These are phyloP conservation scores for Mus minutoides DNA, from an alignment of 2,797 vertebrate species.

Conservation along the genomic window DNA sequence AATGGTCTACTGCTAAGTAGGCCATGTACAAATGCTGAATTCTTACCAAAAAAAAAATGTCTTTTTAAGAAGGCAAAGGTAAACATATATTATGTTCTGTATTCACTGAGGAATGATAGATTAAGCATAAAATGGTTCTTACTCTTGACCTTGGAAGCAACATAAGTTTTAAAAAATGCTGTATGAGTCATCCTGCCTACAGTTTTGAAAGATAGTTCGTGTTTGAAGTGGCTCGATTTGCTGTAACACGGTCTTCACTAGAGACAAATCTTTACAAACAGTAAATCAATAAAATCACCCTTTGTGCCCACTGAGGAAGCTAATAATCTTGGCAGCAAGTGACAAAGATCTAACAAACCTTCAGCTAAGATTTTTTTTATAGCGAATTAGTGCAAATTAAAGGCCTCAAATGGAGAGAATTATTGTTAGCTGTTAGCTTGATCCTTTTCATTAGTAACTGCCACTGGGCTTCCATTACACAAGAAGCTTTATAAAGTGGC, in stretches of 20 bases:
- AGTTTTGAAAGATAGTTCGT: conserved; percentile 63
- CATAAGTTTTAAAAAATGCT: conserved; percentile 46
- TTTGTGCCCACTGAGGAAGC: conserved; percentile 45
- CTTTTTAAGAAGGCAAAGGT: conserved; percentile 26
- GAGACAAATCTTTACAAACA: conserved; percentile 66
- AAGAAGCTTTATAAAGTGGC: conserved; percentile 33
- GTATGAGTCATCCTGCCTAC: neutral
- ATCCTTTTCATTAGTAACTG: conserved; percentile 54
- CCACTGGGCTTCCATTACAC: neutral
- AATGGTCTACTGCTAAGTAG: neutral
- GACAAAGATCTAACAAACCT: conserved; percentile 16
- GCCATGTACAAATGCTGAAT: neutral
- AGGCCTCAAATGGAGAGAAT: conserved; percentile 38
- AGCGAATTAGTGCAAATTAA: conserved; percentile 73
- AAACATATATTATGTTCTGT: neutral
- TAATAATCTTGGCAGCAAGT: conserved; percentile 63
- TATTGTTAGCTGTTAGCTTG: conserved; percentile 49
- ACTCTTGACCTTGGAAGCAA: conserved; percentile 35
- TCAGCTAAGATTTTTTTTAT: neutral
- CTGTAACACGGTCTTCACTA: conserved; percentile 9
- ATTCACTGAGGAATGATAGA: neutral
- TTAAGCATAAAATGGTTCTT: neutral
- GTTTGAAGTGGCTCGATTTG: conserved; percentile 59
- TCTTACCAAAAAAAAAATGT: neutral
- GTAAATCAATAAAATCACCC: conserved; percentile 65